Conservation (phyloP, 1,140 invertebrate genomes). For the Drosophila persimilis region DNA sequence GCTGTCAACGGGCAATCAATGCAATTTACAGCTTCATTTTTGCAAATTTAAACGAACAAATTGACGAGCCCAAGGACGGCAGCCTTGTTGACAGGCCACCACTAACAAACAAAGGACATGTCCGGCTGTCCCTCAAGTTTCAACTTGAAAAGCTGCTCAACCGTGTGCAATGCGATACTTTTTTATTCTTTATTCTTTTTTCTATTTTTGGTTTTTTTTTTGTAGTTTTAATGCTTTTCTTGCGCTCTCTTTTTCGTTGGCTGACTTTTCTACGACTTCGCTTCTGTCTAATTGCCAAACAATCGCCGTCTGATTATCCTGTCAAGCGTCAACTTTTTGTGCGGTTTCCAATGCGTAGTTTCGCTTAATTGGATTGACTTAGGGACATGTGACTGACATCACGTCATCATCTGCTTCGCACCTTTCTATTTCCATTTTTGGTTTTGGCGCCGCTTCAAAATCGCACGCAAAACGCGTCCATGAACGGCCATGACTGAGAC, state of each 20-base stretch:
- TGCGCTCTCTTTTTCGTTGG: slow-evolving; percentile 31
- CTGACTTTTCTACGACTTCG: slow-evolving; percentile 73
- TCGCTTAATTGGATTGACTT: slow-evolving; percentile 72
- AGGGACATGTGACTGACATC: slow-evolving; percentile 70
- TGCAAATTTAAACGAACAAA: slow-evolving; percentile 66
- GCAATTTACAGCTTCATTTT: slow-evolving; percentile 79
- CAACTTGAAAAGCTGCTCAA: slow-evolving; percentile 67
- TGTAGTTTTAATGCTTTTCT: slow-evolving; percentile 54
- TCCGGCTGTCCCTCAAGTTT: slow-evolving; percentile 62
- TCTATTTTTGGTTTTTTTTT: slow-evolving; percentile 12
- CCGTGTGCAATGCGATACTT: slow-evolving; percentile 75
- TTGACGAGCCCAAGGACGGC: slow-evolving; percentile 36
- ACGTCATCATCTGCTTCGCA: slow-evolving; percentile 56
- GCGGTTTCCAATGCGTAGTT: slow-evolving; percentile 57
- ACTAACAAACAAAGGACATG: slow-evolving; percentile 51
- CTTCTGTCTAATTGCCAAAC: slow-evolving; percentile 68
- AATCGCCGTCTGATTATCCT: slow-evolving; percentile 79
- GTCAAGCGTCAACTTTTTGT: slow-evolving; percentile 64
- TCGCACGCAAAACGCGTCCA: slow-evolving; percentile 31
- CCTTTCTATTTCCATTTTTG: slow-evolving; percentile 51
- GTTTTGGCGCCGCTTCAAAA: slow-evolving; percentile 50
- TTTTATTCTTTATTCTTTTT: neutral
- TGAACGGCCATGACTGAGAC: slow-evolving; percentile 62
- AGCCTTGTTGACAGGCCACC: slow-evolving; percentile 57
- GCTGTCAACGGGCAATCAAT: slow-evolving; percentile 75